Evolutionary conservation across 2,113 vertebrate species (phyloP), one percentile per base, ranked within the genome.

Genomic region (Neogobius melanostomus): DNA sequence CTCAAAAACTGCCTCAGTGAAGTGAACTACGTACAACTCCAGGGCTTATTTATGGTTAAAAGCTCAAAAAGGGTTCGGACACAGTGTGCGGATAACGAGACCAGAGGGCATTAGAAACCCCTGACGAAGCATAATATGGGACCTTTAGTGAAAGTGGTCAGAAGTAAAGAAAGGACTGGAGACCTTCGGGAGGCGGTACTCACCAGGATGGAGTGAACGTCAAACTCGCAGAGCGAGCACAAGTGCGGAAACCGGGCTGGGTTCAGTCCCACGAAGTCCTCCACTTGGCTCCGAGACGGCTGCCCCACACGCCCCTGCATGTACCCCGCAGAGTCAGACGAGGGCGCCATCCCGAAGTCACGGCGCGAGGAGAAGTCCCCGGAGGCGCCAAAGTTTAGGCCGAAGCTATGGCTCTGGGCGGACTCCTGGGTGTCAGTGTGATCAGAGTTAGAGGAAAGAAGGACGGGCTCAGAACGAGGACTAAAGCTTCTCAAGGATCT

Each of bases 221-320:
- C 92, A 92, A 92, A 93, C 84, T 93, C 92, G 91, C 92, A 93
- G 92, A 93, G 92, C 84, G 91, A 87, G 84, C 92, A 93, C 76
- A 93, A 87, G 15, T 93, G 91, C 60, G 92, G 92, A 77, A 92
- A 93, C 87, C 91, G 89, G 83, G 81, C 51, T 42, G 92, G 92
- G 80, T 66, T 70, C 69, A 85, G 82, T 85, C 92, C 92, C 85
- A 93, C 87, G 85, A 91, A 93, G 89, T 93, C 92, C 73, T 92
- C 90, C 71, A 93, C 75, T 79, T 93, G 92, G 52, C 91, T 88
- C 3, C 87, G 87, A 44, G 59, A 44, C 14, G 59, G 59, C 36
- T 45, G 12, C 11, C 59, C 42, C 12, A 8, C 3, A 11, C 21
- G 56, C 12, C 36, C 14, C 42, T 44, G 36, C 42, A 44, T 61